Evolutionary conservation across 2,888 invertebrate species (phyloP), one percentile per base, ranked within the genome.

Genomic region (Cephus sareptanus): DNA sequence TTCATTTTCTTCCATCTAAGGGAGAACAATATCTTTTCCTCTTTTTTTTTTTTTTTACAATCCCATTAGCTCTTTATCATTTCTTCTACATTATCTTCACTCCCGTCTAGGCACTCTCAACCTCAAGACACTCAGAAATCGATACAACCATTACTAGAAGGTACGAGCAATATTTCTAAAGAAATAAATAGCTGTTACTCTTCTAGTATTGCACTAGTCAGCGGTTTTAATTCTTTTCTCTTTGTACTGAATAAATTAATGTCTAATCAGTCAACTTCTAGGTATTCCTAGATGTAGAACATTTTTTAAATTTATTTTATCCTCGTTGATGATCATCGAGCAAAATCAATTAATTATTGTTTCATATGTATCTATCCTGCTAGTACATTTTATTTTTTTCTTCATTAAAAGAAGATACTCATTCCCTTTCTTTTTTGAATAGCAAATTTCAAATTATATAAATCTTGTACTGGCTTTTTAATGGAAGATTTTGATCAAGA

Each of bases 221-320:
- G 74, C 69, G 73, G 34, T 31, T 70, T 78, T 70, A 15, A 40
- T 40, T 40, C 23, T 40, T 23, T 40, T 76, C 68, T 31, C 74
- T 77, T 79, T 79, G 79, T 79, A 79, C 79, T 79, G 35, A 69
- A 69, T 69, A 76, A 37, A 77, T 79, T 79, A 79, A 73, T 73
- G 69, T 34, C 73, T 77, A 79, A 76, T 79, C 79, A 79, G 79
- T 79, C 79, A 23, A 34, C 31, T 12, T 74, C n/a, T 34, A 34
- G 34, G 33, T 33, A 23, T 13, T 13, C 15, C n/a, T 35, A 34
- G 74, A 34, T 15, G 35, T n/a, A 34, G 74, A 34, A 74, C 30
- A 34, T 74, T 35, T 23, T 34, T 34, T 12, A 34, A 74, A 34
- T 34, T 34, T 34, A 23, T 34, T 74, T 30, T 34, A 34, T 6